A percentile compares a stretch with the other conserved stretches of the same genome.
Conservation (phyloP, 2,888 invertebrate species). For the Pegoplata infirma region DNA sequence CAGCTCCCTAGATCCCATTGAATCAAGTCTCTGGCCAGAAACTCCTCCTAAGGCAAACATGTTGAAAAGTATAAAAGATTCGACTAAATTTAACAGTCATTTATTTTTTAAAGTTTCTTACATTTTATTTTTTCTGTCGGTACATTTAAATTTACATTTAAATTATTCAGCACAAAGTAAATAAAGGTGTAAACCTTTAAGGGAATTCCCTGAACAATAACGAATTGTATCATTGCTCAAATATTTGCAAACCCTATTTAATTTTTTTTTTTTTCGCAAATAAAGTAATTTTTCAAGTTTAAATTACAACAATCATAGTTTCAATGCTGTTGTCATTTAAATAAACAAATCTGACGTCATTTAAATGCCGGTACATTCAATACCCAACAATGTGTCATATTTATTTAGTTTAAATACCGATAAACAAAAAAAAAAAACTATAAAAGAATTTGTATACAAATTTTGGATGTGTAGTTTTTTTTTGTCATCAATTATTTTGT, state of each 20-base stretch:
- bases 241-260: no score
- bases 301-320: constrained; percentile 43
- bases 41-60: no score
- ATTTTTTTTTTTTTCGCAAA: no score
- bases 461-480: constrained; percentile 4
- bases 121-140: no score
- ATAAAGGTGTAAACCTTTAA: background rate
- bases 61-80: no score
- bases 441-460: constrained; percentile 5
- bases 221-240: background rate
- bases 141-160: no score
- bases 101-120: no score
- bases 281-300: constrained; percentile 50
- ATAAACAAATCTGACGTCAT: constrained; percentile 34
- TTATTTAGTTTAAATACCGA: constrained; percentile 11
- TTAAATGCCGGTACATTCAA: constrained; percentile 13
- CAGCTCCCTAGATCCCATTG: no score
- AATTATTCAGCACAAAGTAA: no score
- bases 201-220: background rate
- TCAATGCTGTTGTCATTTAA: constrained; percentile 38
- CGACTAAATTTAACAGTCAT: no score
- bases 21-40: no score
- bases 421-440: background rate
- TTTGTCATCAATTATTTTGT: background rate
- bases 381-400: constrained; percentile 30